These are phyloP conservation scores for Automeris io DNA, from an alignment of 2,888 invertebrate species.

Conservation along the genomic window DNA sequence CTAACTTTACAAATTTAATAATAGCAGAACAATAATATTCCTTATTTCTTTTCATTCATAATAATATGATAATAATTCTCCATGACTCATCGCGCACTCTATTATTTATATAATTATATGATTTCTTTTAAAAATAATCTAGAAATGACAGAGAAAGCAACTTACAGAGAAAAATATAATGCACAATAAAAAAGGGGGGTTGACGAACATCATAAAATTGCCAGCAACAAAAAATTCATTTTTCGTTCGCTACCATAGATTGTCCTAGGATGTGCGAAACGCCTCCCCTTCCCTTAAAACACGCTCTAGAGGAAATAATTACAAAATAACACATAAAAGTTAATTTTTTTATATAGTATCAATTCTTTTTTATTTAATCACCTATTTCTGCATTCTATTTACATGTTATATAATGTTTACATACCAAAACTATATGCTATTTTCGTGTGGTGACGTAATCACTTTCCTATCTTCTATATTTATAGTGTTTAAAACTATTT, in stretches of 20 bases:
- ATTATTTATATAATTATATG: conserved; percentile 76
- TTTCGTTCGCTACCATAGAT: conserved; percentile 39
- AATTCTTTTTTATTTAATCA: conserved; percentile 58
- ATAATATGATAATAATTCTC: conserved; percentile 59
- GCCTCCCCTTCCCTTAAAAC: neutral
- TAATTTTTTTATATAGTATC: conserved; percentile 69
- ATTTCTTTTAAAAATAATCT: conserved; percentile 74
- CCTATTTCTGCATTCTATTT: conserved; percentile 69
- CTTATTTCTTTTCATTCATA: conserved; percentile 77
- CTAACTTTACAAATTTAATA: conserved; percentile 78
- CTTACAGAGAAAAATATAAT: conserved; percentile 71
- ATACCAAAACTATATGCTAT: conserved; percentile 73
- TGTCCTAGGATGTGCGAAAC: conserved; percentile 32
- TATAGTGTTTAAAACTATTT: conserved; percentile 72
- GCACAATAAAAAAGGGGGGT: conserved; percentile 66
- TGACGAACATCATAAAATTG: conserved; percentile 45
- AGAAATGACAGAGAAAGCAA: conserved; percentile 75
- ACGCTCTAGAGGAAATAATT: conserved; percentile 27
- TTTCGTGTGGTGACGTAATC: conserved; percentile 48
- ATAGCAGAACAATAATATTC: conserved; percentile 78
- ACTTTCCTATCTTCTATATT: conserved; percentile 64
- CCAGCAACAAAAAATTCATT: conserved; percentile 54
- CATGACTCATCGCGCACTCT: conserved; percentile 70
- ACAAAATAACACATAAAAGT: conserved; percentile 67
- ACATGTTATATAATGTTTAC: conserved; percentile 71